A percentile compares a stretch with the other conserved stretches of the same genome.
These are phyloP conservation scores for Odiellus spinosus DNA, from an alignment of 2,888 invertebrate genomes.

Conservation along the genomic window DNA sequence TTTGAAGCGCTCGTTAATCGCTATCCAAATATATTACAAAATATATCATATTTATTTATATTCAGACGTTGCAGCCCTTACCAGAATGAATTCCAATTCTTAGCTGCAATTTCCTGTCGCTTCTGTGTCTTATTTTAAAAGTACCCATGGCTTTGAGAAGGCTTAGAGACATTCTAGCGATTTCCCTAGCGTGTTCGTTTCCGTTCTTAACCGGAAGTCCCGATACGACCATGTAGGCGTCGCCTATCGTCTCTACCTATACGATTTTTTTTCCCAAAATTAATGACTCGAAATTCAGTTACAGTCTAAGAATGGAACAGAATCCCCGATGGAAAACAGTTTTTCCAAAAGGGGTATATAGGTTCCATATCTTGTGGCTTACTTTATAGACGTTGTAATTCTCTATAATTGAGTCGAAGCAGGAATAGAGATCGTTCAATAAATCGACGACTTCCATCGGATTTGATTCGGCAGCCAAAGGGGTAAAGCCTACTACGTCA, in stretches of 20 bases:
- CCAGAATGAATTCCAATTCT: slow-evolving; percentile 55
- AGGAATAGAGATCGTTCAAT: slow-evolving; percentile 22
- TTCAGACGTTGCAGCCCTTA: too few relatives aligned
- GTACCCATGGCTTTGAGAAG: slow-evolving; percentile 47
- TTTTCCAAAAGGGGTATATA: too few relatives aligned
- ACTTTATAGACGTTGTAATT: slow-evolving; percentile 23
- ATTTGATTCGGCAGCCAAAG: slow-evolving; percentile 17
- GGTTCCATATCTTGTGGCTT: too few relatives aligned
- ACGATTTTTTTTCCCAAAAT: slow-evolving; percentile 13
- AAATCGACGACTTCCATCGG: slow-evolving; percentile 21
- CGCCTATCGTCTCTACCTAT: slow-evolving; percentile 82
- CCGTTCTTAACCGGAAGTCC: slow-evolving; percentile 57
- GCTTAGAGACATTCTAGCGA: slow-evolving; percentile 58
- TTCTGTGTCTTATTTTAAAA: slow-evolving; percentile 50
- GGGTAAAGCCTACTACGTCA: slow-evolving; percentile 21
- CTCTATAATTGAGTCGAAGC: slow-evolving; percentile 22
- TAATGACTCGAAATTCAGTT: slow-evolving; percentile 1
- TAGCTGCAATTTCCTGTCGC: slow-evolving; percentile 49
- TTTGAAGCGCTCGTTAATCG: too few relatives aligned
- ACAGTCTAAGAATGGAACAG: neutral
- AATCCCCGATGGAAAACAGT: too few relatives aligned
- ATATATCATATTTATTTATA: too few relatives aligned
- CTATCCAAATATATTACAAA: too few relatives aligned
- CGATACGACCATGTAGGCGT: slow-evolving; percentile 65
- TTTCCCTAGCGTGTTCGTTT: slow-evolving; percentile 56